phyloP scores from a whole-genome alignment of 2,888 invertebrate genomes.

The Conops quadrifasciatus region DNA sequence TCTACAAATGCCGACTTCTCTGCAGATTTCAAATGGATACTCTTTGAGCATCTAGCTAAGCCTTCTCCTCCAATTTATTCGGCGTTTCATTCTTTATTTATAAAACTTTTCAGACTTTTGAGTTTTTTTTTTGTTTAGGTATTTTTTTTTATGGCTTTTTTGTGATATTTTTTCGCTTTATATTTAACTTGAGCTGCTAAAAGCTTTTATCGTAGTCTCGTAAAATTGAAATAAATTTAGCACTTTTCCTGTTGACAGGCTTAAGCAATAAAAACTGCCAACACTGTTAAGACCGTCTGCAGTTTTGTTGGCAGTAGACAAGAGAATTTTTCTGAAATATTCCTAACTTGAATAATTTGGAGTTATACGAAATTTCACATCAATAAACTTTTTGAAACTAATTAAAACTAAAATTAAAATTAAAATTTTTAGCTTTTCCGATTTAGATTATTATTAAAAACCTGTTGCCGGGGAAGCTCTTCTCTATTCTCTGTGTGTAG shows the following conservation, averaged over 20 bases:
- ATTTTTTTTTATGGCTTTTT: not conserved
- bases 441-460: not conserved
- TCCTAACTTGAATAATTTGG: not conserved
- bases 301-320: not conserved
- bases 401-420: not conserved
- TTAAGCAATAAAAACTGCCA: not conserved
- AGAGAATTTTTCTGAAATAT: not conserved
- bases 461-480: not conserved
- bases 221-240: conserved; percentile 19
- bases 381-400: not conserved
- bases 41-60: no score
- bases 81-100: no score
- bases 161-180: no score
- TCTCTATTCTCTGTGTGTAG: conserved; percentile 5
- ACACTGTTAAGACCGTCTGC: not conserved
- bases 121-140: not conserved
- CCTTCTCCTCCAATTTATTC: no score
- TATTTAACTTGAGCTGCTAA: conserved; percentile 25
- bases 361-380: not conserved
- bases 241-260: not conserved
- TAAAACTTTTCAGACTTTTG: no score
- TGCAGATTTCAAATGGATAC: no score
- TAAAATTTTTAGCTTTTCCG: not conserved
- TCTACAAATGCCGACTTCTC: no score
- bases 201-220: conserved; percentile 25